Percentiles rank a stretch among this genome's conserved stretches.
phyloP scores from a whole-genome alignment of 2,113 vertebrate species.

The Cairina moschata region DNA sequence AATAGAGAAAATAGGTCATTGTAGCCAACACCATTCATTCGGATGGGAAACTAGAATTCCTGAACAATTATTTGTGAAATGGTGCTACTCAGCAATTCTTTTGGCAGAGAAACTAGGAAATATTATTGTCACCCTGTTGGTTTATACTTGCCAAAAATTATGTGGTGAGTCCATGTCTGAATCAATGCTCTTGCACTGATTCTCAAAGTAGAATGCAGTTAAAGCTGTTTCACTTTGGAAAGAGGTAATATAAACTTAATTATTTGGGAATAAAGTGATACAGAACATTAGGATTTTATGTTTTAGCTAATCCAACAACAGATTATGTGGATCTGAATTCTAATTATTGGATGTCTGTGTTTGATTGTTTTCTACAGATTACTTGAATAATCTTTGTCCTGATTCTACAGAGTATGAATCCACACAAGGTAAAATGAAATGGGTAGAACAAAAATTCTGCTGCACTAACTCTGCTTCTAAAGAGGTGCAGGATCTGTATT shows the following conservation, averaged over 20 bases:
- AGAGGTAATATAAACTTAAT: neutral
- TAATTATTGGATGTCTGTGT: constrained; percentile 10
- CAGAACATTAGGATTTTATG: neutral
- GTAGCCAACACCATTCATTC: neutral
- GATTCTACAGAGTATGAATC: constrained; percentile 94
- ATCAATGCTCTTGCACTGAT: neutral
- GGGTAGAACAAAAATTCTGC: neutral
- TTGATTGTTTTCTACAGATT: constrained; percentile 83
- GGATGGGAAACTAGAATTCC: neutral
- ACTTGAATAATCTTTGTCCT: constrained; percentile 96
- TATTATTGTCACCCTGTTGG: neutral
- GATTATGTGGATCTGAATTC: neutral
- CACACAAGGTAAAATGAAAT: constrained; percentile 88
- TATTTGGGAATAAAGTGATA: neutral
- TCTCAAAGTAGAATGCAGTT: neutral
- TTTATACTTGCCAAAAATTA: neutral
- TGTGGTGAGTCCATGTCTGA: neutral
- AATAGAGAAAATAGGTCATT: neutral
- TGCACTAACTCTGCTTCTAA: constrained; percentile 1
- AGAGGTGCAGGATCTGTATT: neutral
- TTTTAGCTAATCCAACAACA: neutral
- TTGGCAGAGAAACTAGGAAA: neutral
- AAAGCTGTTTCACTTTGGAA: constrained; percentile 1
- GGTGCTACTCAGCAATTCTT: neutral
- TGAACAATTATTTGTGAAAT: neutral